phyloP scores from a whole-genome alignment of 2,888 invertebrate species.

The Adelphocoris suturalis region DNA sequence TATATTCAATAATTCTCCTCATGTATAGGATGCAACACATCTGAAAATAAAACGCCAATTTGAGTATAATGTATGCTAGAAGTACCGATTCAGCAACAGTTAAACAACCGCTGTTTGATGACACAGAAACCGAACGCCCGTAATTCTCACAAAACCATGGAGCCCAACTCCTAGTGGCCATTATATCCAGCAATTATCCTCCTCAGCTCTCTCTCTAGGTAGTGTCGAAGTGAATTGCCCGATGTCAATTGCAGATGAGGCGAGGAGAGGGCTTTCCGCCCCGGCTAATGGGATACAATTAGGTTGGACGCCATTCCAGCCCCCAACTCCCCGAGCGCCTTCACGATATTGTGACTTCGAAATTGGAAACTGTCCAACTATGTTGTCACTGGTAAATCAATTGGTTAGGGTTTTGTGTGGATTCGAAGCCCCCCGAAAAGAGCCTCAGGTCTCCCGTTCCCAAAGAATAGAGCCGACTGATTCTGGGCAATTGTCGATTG shows the following conservation, averaged over 20 bases:
- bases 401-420: background rate
- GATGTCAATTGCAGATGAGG: slow-evolving; percentile 53
- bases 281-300: slow-evolving; percentile 49
- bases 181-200: slow-evolving; percentile 30
- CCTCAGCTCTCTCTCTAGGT: slow-evolving; percentile 4
- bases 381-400: slow-evolving; percentile 34
- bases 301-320: slow-evolving; percentile 32
- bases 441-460: background rate
- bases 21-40: too few relatives aligned
- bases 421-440: background rate
- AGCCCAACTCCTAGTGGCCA: background rate
- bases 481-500: too few relatives aligned
- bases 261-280: background rate
- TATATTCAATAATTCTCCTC: slow-evolving; percentile 10
- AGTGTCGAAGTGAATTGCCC: slow-evolving; percentile 41
- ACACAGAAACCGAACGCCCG: background rate
- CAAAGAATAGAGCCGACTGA: too few relatives aligned
- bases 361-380: slow-evolving; percentile 44
- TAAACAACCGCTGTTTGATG: background rate
- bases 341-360: slow-evolving; percentile 38
- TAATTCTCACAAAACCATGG: background rate
- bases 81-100: background rate
- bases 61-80: too few relatives aligned
- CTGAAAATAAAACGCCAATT: too few relatives aligned
- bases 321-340: background rate